Evolutionary conservation across 64 coral and sea anemone genomes (phyloP).

Genomic region (Orbicella faveolata): DNA sequence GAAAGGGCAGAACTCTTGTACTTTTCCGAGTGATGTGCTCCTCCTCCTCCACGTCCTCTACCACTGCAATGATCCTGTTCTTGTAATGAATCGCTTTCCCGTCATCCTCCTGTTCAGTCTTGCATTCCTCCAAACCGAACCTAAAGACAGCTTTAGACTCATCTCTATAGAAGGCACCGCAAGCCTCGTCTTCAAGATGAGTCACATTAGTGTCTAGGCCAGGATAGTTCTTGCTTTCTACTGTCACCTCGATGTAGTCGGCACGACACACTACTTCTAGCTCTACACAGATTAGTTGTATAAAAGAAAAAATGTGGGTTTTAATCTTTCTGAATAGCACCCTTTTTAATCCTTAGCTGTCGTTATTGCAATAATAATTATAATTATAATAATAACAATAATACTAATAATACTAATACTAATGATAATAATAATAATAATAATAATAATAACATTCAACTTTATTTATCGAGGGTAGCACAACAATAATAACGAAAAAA

Average conservation of each 20-base stretch:
- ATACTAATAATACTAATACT: too few species aligned
- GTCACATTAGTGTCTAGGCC: conserved; percentile 24
- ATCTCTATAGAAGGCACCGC: conserved; percentile 5
- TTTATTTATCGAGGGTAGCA: too few species aligned
- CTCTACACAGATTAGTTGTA: background rate
- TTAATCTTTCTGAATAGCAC: background rate
- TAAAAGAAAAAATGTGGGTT: background rate
- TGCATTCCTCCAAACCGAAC: conserved; percentile 28
- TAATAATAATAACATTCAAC: too few species aligned
- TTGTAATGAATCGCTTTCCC: background rate
- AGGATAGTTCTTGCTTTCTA: conserved; percentile 28
- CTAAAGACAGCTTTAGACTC: background rate
- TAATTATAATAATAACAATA: too few species aligned
- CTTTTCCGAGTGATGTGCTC: conserved; percentile 4
- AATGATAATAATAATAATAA: too few species aligned
- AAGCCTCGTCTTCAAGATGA: conserved; percentile 36
- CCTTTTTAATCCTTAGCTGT: too few species aligned
- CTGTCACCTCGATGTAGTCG: conserved; percentile 15
- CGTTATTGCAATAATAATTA: too few species aligned
- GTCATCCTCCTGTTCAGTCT: conserved; percentile 12
- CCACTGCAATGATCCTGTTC: conserved; percentile 28
- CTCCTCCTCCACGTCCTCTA: background rate
- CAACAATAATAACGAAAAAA: too few species aligned
- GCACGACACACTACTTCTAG: background rate
- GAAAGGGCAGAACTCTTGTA: conserved; percentile 18